These are phyloP conservation scores for Cydia splendana DNA, from an alignment of 1,140 invertebrate species.

Conservation along the genomic window DNA sequence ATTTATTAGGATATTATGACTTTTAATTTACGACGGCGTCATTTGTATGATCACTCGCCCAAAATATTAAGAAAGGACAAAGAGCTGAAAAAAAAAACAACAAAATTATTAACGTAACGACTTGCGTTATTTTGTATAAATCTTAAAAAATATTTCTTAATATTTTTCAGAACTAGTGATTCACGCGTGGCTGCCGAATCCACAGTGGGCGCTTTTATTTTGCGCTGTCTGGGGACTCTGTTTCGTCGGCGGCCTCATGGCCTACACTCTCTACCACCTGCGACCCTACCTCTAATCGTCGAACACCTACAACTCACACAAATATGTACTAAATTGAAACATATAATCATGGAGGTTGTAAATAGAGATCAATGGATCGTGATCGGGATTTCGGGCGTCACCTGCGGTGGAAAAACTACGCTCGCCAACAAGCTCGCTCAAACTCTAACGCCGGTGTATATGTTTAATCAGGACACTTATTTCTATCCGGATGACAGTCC, in stretches of 20 bases:
- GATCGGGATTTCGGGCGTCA: conserved; percentile 88
- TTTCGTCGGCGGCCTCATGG: conserved; percentile 83
- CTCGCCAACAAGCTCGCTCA: conserved; percentile 81
- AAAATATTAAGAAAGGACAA: background rate
- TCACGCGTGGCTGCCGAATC: conserved; percentile 81
- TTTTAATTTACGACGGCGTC: no score
- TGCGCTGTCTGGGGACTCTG: conserved; percentile 82
- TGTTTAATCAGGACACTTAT: conserved; percentile 89
- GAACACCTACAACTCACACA: conserved; percentile 19
- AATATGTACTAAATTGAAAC: conserved; percentile 38
- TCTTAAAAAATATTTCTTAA: background rate
- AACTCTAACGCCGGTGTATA: conserved; percentile 76
- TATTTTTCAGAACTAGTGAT: conserved; percentile 79
- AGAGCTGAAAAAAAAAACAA: background rate
- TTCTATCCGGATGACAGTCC: conserved; percentile 85
- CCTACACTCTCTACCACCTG: conserved; percentile 84
- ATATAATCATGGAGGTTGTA: conserved; percentile 37
- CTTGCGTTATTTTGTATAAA: no score
- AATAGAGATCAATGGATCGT: conserved; percentile 82
- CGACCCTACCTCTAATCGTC: conserved; percentile 57
- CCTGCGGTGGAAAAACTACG: conserved; percentile 90
- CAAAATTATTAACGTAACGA: background rate
- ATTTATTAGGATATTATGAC: no score
- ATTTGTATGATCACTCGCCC: no score
- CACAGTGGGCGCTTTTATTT: conserved; percentile 81